Evolutionary conservation across 2,797 vertebrate species (phyloP), one percentile per base, ranked within the genome.

Genomic region (Dallia pectoralis): DNA sequence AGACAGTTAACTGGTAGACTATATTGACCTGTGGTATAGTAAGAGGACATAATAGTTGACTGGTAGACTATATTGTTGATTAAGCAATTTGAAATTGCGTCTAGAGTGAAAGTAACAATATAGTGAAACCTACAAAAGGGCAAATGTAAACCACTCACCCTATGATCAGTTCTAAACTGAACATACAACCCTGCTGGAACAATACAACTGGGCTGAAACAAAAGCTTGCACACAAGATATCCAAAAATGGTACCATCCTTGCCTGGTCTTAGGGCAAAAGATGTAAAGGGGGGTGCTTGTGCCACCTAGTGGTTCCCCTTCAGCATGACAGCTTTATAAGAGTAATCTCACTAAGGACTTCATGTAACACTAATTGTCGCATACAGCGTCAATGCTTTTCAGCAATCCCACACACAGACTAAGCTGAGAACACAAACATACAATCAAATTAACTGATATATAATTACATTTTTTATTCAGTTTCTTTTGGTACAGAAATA

Each of bases 401-500:
- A 64, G 27, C 61, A 63, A 29, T 63, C 29, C 15, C 16, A 56
- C 16, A 18, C n/a, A 59, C n/a, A 53, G 18, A 56, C 53, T 25
- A 59, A 59, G 25, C 53, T 4, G 53, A 59, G 0, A 25, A 29
- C 2, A 53, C 51, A 53, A 62, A 30, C 29, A 63, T 16, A 62
- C 61, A 32, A 3, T 63, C 15, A 2, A 30, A 63, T 29, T 29
- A 18, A 63, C 27, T 66, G 30, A 33, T 36, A n/a, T 82, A 89
- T 84, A 85, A 72, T 82, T 25, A 44, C 88, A n/a, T 90, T 89
- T 87, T 83, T 88, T 82, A 48, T 79, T 81, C 75, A 77, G 85
- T 79, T 81, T 84, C 72, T 78, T 74, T 75, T 22, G 76, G 82
- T 86, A 89, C 83, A 90, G 86, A 88, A 88, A 82, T 85, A 78